Evolutionary conservation across 1,140 invertebrate species (phyloP).

Genomic region (Scaptomyza pallida): DNA sequence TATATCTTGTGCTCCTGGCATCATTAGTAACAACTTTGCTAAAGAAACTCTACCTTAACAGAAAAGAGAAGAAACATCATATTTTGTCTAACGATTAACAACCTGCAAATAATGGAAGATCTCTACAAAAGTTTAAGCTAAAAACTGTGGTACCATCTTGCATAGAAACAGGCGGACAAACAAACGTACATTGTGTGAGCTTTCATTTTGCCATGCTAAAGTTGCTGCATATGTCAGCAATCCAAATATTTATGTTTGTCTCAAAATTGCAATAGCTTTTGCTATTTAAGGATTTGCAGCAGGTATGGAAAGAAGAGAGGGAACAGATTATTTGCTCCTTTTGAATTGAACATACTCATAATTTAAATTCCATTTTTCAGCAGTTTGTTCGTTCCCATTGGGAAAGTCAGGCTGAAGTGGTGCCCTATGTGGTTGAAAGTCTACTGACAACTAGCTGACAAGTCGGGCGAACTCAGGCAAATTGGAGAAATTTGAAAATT

Average conservation of each 20-base stretch:
- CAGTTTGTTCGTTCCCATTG: conserved; percentile 42
- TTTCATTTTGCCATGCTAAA: conserved; percentile 60
- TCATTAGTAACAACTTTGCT: no score
- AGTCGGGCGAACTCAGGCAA: conserved; percentile 17
- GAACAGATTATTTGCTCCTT: conserved; percentile 34
- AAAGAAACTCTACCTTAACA: no score
- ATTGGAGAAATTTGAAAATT: conserved; percentile 55
- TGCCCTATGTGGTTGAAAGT: not conserved
- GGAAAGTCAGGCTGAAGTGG: no score
- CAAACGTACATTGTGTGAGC: conserved; percentile 56
- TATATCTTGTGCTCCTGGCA: no score
- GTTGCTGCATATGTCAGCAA: conserved; percentile 38
- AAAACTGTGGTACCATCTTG: no score
- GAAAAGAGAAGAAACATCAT: no score
- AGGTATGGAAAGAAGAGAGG: not conserved
- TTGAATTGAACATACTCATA: conserved; percentile 76
- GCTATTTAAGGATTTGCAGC: not conserved
- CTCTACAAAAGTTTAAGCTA: no score
- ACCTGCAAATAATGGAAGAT: no score
- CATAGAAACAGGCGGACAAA: no score
- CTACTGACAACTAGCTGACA: conserved; percentile 38
- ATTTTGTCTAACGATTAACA: no score
- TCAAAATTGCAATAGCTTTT: conserved; percentile 24
- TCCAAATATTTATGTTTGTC: conserved; percentile 59
- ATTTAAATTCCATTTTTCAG: conserved; percentile 69